phyloP scores from a whole-genome alignment of 2,888 invertebrate genomes.

The Oscheius sp. region DNA sequence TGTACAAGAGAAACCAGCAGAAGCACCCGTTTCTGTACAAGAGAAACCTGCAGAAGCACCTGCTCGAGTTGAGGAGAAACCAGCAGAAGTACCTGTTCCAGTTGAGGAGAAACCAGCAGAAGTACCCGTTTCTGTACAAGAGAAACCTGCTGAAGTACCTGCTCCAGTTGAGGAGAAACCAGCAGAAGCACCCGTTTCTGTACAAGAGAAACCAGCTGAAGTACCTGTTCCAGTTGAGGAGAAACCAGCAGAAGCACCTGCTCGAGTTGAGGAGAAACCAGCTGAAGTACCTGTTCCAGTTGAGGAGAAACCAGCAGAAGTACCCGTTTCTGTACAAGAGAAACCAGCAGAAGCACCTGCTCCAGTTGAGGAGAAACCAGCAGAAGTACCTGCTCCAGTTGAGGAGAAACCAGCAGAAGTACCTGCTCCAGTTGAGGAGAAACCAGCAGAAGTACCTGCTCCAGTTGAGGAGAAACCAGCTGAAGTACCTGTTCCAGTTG shows the following conservation, averaged over 20 bases:
- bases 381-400: neutral
- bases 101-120: neutral
- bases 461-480: neutral
- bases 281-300: conserved; percentile 18
- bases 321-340: neutral
- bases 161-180: conserved; percentile 3
- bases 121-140: neutral
- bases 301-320: conserved; percentile 4
- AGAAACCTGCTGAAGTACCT: neutral
- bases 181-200: neutral
- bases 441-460: neutral
- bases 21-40: neutral
- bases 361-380: neutral
- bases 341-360: neutral
- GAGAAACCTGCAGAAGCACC: neutral
- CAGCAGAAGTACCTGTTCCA: neutral
- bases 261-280: conserved; percentile 29
- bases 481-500: neutral
- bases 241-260: conserved; percentile 3
- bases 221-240: conserved; percentile 6
- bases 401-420: neutral
- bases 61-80: neutral
- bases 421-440: neutral
- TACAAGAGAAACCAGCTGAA: neutral
- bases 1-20: neutral